Evolutionary conservation across 2,888 invertebrate species (phyloP), one percentile per base, ranked within the genome.

Genomic region (Boloria euphrosyne): DNA sequence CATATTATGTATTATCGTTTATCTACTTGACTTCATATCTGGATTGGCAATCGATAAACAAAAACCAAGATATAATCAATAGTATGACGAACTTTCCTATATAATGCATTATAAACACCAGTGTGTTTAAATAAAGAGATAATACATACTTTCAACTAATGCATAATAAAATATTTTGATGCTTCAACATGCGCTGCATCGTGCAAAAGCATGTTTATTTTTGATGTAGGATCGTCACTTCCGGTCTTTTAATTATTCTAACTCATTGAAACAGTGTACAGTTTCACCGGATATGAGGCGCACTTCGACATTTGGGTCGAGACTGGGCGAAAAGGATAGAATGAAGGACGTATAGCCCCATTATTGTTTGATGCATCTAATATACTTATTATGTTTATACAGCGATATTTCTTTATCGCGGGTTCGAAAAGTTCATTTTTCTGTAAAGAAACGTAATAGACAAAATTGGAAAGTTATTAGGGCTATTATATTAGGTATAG

Each of bases 231-330:
- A 63, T 51, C 53, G 59, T 52, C 62, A 67, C 60, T 65, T 72
- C 73, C 72, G 66, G 66, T 59, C 63, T 52, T 67, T 69, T 71
- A 72, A 70, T 74, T 71, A 67, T 72, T 69, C 61, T 57, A 61
- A 65, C 62, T 65, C 67, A 70, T 64, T 67, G 64, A 66, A 66
- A 68, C 68, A 66, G 63, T 70, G 66, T 65, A 69, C 65, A 65
- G 66, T 74, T 74, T 74, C 72, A 72, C 72, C 73, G 73, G 73
- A 74, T 65, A 61, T 51, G 66, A 58, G 58, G 49, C 59, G 64
- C 49, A 65, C 62, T 44, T 18, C 53, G 50, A 64, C 46, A 69
- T 72, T 70, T 68, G 49, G 71, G 69, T 69, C 67, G 61, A 38
- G 31, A 50, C 51, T 44, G 55, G 58, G 59, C 62, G 60, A 62